These are phyloP conservation scores for Melinopterus prodromus DNA, from an alignment of 2,888 invertebrate genomes.

Conservation along the genomic window DNA sequence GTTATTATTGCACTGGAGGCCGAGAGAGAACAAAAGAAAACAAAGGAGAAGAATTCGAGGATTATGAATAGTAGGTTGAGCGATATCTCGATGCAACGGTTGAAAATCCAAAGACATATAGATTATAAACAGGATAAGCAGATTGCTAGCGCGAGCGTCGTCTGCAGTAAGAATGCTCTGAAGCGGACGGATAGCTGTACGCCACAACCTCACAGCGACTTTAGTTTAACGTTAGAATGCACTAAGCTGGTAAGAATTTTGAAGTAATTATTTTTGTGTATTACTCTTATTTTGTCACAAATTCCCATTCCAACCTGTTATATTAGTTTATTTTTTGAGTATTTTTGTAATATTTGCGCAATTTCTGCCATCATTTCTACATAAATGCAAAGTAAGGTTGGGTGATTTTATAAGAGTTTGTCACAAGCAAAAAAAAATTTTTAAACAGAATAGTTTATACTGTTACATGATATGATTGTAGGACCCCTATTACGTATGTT, in stretches of 20 bases:
- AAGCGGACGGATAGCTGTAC: constrained; percentile 75
- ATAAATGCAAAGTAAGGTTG: no score
- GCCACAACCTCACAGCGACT: constrained; percentile 48
- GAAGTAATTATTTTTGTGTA: neutral
- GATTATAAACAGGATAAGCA: constrained; percentile 86
- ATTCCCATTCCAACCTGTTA: no score
- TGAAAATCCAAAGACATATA: constrained; percentile 74
- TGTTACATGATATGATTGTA: no score
- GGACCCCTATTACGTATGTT: no score
- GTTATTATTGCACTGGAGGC: constrained; percentile 67
- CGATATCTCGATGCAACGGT: constrained; percentile 67
- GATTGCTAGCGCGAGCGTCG: constrained; percentile 77
- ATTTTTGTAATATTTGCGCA: no score
- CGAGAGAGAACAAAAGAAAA: constrained; percentile 48
- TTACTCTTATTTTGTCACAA: neutral
- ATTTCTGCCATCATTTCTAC: no score
- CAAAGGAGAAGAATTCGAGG: constrained; percentile 60
- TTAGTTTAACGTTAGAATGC: constrained; percentile 50
- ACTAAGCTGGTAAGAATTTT: constrained; percentile 50
- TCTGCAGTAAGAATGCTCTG: constrained; percentile 70
- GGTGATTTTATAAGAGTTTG: no score
- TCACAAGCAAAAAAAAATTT: no score
- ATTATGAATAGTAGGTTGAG: constrained; percentile 67
- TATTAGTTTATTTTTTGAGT: no score
- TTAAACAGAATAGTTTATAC: no score